Conservation (phyloP, 2,797 vertebrate species). For the Agapornis canus region DNA sequence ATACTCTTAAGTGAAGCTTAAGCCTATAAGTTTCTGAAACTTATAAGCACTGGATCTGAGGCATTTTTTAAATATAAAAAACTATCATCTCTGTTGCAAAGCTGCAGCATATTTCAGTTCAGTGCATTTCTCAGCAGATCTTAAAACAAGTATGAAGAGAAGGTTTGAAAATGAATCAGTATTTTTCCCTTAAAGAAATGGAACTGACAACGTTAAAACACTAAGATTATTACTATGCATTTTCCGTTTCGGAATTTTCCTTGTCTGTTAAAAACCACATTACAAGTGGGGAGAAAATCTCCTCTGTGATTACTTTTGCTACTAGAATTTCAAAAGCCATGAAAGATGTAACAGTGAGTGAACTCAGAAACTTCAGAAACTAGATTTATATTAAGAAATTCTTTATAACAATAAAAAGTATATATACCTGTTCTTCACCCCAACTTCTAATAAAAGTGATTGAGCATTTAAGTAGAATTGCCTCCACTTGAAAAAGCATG, state of each 20-base stretch:
- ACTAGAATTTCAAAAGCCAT: conserved; percentile 48
- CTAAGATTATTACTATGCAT: neutral
- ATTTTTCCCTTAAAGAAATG: neutral
- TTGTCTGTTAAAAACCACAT: conserved; percentile 52
- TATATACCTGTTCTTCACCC: neutral
- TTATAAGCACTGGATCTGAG: neutral
- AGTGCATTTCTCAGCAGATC: neutral
- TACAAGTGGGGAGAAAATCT: conserved; percentile 9
- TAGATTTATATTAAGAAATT: conserved; percentile 38
- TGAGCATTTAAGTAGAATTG: neutral
- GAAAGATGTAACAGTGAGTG: conserved; percentile 27
- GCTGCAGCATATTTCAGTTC: neutral
- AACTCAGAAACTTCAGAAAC: conserved; percentile 15
- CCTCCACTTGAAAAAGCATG: neutral
- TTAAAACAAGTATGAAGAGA: neutral
- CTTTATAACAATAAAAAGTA: conserved; percentile 13
- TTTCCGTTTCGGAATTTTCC: conserved; percentile 35
- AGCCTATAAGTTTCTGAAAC: neutral
- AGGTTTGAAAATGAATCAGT: neutral
- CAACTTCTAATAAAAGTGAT: neutral
- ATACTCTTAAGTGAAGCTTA: neutral
- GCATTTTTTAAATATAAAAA: neutral
- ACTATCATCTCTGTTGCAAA: neutral
- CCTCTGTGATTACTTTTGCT: conserved; percentile 40
- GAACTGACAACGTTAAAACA: conserved; percentile 14